Base-by-base conservation (phyloP, 2,113 vertebrate species). In the Onychostruthus taczanowskii region DNA sequence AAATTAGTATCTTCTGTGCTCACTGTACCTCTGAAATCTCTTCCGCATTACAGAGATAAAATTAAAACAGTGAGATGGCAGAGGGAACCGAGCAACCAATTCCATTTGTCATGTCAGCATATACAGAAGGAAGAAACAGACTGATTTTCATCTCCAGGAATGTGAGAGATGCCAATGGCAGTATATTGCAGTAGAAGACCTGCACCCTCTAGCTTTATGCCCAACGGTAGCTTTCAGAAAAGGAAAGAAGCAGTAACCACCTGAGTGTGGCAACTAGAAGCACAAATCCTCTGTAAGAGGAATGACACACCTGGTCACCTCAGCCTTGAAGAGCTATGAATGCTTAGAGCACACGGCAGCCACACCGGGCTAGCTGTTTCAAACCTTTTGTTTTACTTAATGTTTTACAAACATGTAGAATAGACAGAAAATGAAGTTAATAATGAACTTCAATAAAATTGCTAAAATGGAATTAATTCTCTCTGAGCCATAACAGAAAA, bases 131-230 rank as follows among this genome's bases (percentile, higher is more conserved):
- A 84, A 79, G 15, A 70, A 93, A 68, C 13, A 1, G 2, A 39
- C 2, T 58, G 55, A 9, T 73, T 83, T 84, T 88, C 20, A 73
- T 43, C 59, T 82, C 50, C 28, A 66, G 55, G 31, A 61, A 66
- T 3, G 17, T 10, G 28, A 93, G 52, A 85, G 14, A 31, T 53
- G 55, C 15, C 50, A 64, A 4, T 19, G n/a, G n/a, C 28, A 73
- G 11, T 13, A 4, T 10, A 73, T 1, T 68, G 20, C 0, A 0
- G 46, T 1, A 58, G 13, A 79, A 66, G 28, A 90, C 17, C 46
- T 18, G 3, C 63, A 30, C 55, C 50, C 53, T 87, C 67, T 70
- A 22, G 46, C 56, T 85, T 66, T 50, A 41, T n/a, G 63, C 41
- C 37, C 64, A 52, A 72, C 30, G 52, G 24, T 7, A 79, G 33